These are phyloP conservation scores for Andricus quercusramuli DNA, from an alignment of 2,888 invertebrate genomes.

Conservation along the genomic window DNA sequence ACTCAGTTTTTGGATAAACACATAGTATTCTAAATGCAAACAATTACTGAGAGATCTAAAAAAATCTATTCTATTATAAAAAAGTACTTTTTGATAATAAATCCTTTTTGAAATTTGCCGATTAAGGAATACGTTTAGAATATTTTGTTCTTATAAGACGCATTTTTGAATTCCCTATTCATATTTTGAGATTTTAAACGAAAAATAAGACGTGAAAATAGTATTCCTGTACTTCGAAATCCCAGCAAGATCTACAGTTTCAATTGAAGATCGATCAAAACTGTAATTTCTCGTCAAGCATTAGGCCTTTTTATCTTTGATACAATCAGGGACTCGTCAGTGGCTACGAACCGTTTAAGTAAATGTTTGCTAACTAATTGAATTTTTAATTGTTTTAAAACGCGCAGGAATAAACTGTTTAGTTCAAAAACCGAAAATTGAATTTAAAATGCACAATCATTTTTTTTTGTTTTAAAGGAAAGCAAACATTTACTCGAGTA, in stretches of 20 bases:
- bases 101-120: not conserved
- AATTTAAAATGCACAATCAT: conserved; percentile 10
- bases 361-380: conserved; percentile 67
- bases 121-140: not conserved
- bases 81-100: not conserved
- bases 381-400: not conserved
- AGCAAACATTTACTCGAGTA: conserved; percentile 67
- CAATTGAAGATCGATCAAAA: not conserved
- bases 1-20: not conserved
- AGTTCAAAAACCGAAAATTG: conserved; percentile 1
- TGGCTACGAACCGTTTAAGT: conserved; percentile 54
- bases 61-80: not conserved
- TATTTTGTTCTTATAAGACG: not conserved
- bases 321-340: conserved; percentile 30
- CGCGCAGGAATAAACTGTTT: too few relatives aligned
- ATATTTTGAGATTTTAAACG: not conserved
- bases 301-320: conserved; percentile 19
- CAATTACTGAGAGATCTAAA: not conserved
- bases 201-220: not conserved
- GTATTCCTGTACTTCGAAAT: not conserved
- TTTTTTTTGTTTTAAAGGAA: conserved; percentile 34
- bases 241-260: not conserved
- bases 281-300: conserved; percentile 2
- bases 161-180: too few relatives aligned
- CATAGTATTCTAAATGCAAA: not conserved